Conservation (phyloP, 2,113 vertebrate species). For the Amphiprion ocellaris region DNA sequence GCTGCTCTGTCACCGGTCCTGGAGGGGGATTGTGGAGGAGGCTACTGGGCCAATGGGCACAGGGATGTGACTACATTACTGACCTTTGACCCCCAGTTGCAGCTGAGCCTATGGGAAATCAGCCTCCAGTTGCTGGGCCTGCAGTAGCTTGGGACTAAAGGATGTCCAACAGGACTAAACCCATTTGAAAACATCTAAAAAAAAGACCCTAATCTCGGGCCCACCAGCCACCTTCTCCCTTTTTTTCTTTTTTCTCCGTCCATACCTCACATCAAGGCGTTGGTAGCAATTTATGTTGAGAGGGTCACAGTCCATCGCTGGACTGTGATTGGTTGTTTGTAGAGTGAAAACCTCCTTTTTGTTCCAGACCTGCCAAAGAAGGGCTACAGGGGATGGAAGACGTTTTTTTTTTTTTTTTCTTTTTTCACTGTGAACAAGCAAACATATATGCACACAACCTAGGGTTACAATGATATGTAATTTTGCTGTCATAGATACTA, state of each 20-base stretch:
- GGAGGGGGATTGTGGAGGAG: slow-evolving; percentile 69
- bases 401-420: slow-evolving; percentile 34
- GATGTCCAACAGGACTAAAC: slow-evolving; percentile 40
- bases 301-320: slow-evolving; percentile 44
- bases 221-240: slow-evolving; percentile 6
- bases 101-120: slow-evolving; percentile 73
- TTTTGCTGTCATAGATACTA: slow-evolving; percentile 17
- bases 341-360: slow-evolving; percentile 22
- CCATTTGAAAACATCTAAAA: slow-evolving; percentile 32
- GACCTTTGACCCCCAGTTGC: slow-evolving; percentile 70
- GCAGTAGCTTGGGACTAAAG: slow-evolving; percentile 50
- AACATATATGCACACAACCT: slow-evolving; percentile 21
- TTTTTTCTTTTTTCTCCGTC: slow-evolving; percentile 5
- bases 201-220: slow-evolving; percentile 33
- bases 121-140: slow-evolving; percentile 69
- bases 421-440: slow-evolving; percentile 56
- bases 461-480: slow-evolving; percentile 12
- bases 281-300: slow-evolving; percentile 34
- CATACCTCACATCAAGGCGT: slow-evolving; percentile 37
- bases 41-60: slow-evolving; percentile 74
- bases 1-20: slow-evolving; percentile 71
- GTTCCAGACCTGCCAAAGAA: slow-evolving; percentile 62
- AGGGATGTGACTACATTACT: slow-evolving; percentile 58
- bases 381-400: slow-evolving; percentile 58
- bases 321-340: slow-evolving; percentile 56